Evolutionary conservation across 53 echinoderm and acorn worm genomes (phyloP).

Genomic region (Zoroaster sp.): DNA sequence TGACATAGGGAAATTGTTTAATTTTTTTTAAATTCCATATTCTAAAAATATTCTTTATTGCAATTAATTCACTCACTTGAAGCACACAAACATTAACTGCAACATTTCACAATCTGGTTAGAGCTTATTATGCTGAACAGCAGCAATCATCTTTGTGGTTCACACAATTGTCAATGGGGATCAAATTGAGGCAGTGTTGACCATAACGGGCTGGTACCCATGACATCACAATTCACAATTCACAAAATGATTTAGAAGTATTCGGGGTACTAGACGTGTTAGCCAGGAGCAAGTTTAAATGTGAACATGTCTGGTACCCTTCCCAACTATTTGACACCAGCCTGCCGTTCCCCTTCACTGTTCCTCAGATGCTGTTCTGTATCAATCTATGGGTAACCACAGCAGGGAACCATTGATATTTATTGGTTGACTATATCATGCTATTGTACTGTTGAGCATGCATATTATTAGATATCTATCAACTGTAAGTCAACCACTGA

Average conservation of each 20-base stretch:
- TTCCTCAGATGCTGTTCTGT: no score
- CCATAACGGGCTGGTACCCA: not conserved
- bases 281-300: not conserved
- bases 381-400: no score
- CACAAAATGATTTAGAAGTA: not conserved
- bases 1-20: not conserved
- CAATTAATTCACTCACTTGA: not conserved
- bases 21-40: not conserved
- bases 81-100: not conserved
- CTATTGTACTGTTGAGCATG: not conserved
- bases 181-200: not conserved
- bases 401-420: not conserved
- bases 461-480: no score
- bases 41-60: not conserved
- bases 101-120: not conserved
- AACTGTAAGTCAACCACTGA: no score
- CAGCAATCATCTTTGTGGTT: not conserved
- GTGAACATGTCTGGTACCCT: not conserved
- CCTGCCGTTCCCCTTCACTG: not conserved
- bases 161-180: not conserved
- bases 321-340: not conserved
- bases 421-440: not conserved
- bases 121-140: not conserved
- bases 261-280: not conserved
- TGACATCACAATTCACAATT: not conserved